Evolutionary conservation across 2,888 invertebrate genomes (phyloP), one percentile per base, ranked within the genome.

Genomic region (Pseudococcus jackbeardsleyi): DNA sequence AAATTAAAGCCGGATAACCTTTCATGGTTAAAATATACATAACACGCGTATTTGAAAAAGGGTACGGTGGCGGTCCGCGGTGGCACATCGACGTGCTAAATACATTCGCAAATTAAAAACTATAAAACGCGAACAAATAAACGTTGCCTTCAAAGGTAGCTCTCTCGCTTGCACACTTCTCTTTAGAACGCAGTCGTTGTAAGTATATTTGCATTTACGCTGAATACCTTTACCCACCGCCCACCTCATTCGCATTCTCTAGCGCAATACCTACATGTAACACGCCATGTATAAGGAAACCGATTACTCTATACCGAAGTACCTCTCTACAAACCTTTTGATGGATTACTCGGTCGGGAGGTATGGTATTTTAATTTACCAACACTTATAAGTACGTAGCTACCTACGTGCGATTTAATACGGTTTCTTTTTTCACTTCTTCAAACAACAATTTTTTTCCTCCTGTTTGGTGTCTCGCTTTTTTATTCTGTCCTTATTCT

Each of bases 61-160:
- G 22, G 22, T 0, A 7, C 33, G 8, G 33, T 1, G 26, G n/a
- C 59, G 59, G n/a, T n/a, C 19, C n/a, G 59, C 68, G 26, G 22
- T 26, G 7, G 64, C 64, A 64, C 64, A 22, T 68, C 68, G 26
- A 17, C 15, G 72, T 72, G 72, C 72, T 72, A 72, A 72, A 72
- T 72, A 72, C 72, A 72, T 72, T 72, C 72, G 72, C 72, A 72
- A 72, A 72, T 72, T 72, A 72, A 72, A 72, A 72, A 72, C 72
- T 33, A 72, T 33, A 72, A 68, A 26, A 22, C 26, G 68, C 68
- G 12, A 26, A 68, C 68, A 26, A 68, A 68, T 68, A 68, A 64
- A 17, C 17, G 11, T 8, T 26, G 68, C 68, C 26, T 68, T 68
- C 68, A 26, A 68, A 68, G 68, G 68, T 26, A 68, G 9, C 12